Evolutionary conservation across 2,113 vertebrate species (phyloP).

Genomic region (Podarcis cretensis): DNA sequence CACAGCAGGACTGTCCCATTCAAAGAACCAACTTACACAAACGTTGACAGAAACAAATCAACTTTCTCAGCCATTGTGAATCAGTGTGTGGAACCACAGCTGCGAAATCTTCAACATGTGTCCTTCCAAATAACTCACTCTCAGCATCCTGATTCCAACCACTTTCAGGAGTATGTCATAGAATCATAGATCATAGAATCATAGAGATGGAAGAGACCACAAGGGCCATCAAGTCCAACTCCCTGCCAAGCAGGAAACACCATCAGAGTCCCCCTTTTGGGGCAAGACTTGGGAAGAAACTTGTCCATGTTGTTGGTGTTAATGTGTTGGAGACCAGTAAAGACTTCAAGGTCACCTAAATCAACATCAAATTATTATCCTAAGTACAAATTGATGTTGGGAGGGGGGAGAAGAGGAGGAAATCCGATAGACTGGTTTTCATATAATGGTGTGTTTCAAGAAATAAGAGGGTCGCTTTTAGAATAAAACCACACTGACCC

Average conservation of each 20-base stretch:
- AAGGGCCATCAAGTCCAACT: no score
- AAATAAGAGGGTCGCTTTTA: not conserved
- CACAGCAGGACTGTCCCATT: not conserved
- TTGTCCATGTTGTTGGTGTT: not conserved
- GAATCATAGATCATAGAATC: no score
- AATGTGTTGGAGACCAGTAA: not conserved
- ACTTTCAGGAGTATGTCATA: not conserved
- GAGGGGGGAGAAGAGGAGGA: not conserved
- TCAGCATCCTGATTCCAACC: not conserved
- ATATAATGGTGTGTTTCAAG: not conserved
- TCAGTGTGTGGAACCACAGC: no score
- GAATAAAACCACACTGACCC: not conserved
- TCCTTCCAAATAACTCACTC: no score
- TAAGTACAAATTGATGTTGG: not conserved
- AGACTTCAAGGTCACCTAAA: not conserved
- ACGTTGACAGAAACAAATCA: not conserved
- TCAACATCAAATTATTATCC: not conserved
- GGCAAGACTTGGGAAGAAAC: not conserved
- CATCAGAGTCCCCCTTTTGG: not conserved
- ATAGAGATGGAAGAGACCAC: no score
- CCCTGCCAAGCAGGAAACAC: no score
- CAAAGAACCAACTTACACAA: not conserved
- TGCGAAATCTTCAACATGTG: not conserved
- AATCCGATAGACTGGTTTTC: not conserved
- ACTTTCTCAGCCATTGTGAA: not conserved